These are phyloP conservation scores for Antheraea pernyi DNA, from an alignment of 1,140 invertebrate genomes.

Conservation along the genomic window DNA sequence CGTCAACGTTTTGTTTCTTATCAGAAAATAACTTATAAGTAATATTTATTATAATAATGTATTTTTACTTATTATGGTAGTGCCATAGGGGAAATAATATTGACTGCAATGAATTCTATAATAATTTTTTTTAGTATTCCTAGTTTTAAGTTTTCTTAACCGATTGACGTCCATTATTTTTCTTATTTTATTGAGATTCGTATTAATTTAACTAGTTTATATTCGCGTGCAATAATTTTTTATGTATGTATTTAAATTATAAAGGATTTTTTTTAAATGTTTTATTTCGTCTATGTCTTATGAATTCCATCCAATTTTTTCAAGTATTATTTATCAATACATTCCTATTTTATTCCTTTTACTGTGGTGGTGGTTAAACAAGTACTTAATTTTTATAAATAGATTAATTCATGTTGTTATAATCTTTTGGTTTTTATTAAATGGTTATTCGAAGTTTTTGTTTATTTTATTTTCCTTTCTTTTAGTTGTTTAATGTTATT, in stretches of 20 bases:
- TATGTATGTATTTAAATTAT: neutral
- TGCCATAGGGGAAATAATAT: constrained; percentile 24
- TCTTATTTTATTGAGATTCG: constrained; percentile 22
- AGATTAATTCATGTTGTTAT: constrained; percentile 50
- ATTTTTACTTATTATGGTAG: constrained; percentile 19
- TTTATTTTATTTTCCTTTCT: constrained; percentile 40
- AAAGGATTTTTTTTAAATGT: neutral
- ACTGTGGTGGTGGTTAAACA: constrained; percentile 57
- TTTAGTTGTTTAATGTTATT: neutral
- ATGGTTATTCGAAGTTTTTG: constrained; percentile 64
- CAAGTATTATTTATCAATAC: constrained; percentile 19
- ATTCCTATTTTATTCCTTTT: constrained; percentile 28
- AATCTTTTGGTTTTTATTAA: constrained; percentile 73
- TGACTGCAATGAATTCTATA: constrained; percentile 18
- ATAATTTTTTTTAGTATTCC: constrained; percentile 7
- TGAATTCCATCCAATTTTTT: constrained; percentile 15
- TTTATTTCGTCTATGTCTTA: neutral
- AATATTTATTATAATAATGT: constrained; percentile 8
- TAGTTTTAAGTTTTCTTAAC: constrained; percentile 22
- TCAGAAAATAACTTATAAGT: neutral
- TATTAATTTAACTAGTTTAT: constrained; percentile 19
- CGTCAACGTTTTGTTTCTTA: neutral
- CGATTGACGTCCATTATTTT: constrained; percentile 20
- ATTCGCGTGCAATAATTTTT: constrained; percentile 18
- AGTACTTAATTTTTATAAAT: constrained; percentile 55